A percentile compares a stretch with the other conserved stretches of the same genome.
Conservation (phyloP, 1,140 invertebrate species). For the Ridgeia piscesae region DNA sequence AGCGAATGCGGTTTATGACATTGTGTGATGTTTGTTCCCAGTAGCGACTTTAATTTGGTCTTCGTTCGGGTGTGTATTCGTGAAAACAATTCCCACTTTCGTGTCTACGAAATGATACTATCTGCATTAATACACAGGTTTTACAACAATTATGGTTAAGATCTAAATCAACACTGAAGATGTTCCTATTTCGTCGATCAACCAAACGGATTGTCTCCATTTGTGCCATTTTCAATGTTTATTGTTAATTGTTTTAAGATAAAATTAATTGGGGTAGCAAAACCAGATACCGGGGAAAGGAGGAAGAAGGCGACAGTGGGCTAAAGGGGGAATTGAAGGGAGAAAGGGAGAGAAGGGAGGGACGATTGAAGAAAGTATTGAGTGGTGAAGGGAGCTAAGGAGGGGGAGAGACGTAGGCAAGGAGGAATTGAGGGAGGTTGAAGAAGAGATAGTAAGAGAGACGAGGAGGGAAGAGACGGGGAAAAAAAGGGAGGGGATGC, state of each 20-base stretch:
- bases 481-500: neutral
- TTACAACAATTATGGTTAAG: too few relatives aligned
- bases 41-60: neutral
- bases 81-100: too few relatives aligned
- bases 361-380: neutral
- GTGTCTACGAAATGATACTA: too few relatives aligned
- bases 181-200: too few relatives aligned
- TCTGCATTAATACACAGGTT: neutral
- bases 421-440: neutral
- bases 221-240: too few relatives aligned
- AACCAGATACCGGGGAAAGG: neutral
- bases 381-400: neutral
- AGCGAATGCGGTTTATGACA: neutral
- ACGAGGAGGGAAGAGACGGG: neutral
- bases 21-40: neutral
- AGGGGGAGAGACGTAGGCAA: neutral
- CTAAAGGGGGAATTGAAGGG: neutral
- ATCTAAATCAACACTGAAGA: too few relatives aligned
- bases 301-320: neutral
- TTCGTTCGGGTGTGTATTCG: neutral
- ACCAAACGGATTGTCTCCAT: too few relatives aligned
- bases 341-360: slow-evolving; percentile 3
- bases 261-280: too few relatives aligned
- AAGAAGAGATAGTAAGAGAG: neutral
- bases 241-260: too few relatives aligned